Base-by-base conservation (phyloP, 2,113 vertebrate genomes). In the Onychorhynchus coronatus region DNA sequence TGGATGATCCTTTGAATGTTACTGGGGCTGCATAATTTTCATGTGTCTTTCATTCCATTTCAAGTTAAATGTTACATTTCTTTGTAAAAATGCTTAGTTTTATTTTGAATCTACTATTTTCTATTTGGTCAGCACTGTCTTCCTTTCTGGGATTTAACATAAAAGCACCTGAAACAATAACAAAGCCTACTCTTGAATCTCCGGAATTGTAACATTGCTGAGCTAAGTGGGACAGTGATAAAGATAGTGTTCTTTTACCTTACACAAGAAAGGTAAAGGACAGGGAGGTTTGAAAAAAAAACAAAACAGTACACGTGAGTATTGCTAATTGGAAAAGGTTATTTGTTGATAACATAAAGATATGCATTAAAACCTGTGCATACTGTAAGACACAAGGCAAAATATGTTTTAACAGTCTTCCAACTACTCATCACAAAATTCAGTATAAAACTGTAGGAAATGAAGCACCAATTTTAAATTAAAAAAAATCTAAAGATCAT, bases 91-190 rank as follows among this genome's bases (percentile, higher is more conserved):
- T 75, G 42, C 63, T 80, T 80, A 74, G 53, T 53, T 89, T 89
- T 75, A 82, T 88, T 95, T 63, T 85, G 35, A 89, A 93, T 88
- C n/a, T 49, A 67, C 87, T 89, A 39, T 91, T 91, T 91, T 85
- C 8, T 85, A 65, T 87, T 96, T 89, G 33, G 46, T 91, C 89
- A 92, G 55, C 63, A 93, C 53, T 39, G 28, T 81, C 21, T 91
- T 71, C 39, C 30, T 95, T 93, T 93, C 70, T 78, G 88, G 14
- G 56, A 59, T 93, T 94, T 81, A 78, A 58, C 52, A 89, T 87
- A 84, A 94, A 89, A 83, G 52, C 14, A 91, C 5, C 25, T 81
- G 56, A 80, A 89, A 95, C 62, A 62, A 87, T 67, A 93, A 89
- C 27, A 5, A 83, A 91, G 35, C 1, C 4, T 81, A 71, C 95